phyloP scores from a whole-genome alignment of 2,888 invertebrate genomes.

The Congeria kusceri region DNA sequence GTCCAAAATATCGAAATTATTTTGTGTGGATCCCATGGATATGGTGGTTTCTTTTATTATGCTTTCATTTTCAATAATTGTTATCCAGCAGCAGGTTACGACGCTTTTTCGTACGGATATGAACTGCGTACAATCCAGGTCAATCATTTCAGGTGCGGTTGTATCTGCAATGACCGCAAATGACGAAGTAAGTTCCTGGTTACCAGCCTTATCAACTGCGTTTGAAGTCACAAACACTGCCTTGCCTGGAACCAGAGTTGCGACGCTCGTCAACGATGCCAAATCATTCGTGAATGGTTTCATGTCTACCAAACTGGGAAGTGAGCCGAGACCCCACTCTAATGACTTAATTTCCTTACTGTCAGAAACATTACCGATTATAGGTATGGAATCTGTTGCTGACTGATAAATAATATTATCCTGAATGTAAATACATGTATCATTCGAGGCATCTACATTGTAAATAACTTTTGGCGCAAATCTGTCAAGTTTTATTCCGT shows the following conservation, averaged over 20 bases:
- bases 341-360: slow-evolving; percentile 30
- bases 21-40: slow-evolving; percentile 50
- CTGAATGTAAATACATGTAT: slow-evolving; percentile 20
- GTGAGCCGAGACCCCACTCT: slow-evolving; percentile 44
- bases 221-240: slow-evolving; percentile 58
- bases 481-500: slow-evolving; percentile 71
- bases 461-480: slow-evolving; percentile 55
- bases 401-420: slow-evolving; percentile 53
- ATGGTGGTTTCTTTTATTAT: slow-evolving; percentile 49
- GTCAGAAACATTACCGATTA: slow-evolving; percentile 57
- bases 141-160: slow-evolving; percentile 52
- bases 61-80: slow-evolving; percentile 66
- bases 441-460: slow-evolving; percentile 24
- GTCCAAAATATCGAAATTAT: slow-evolving; percentile 37
- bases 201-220: slow-evolving; percentile 64
- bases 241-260: slow-evolving; percentile 55
- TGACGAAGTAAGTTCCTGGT: slow-evolving; percentile 44
- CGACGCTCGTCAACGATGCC: slow-evolving; percentile 27
- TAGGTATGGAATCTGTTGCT: slow-evolving; percentile 41
- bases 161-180: slow-evolving; percentile 63
- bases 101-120: slow-evolving; percentile 53
- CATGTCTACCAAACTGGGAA: slow-evolving; percentile 38
- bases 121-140: slow-evolving; percentile 58
- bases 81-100: slow-evolving; percentile 61
- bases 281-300: slow-evolving; percentile 41